phyloP scores from a whole-genome alignment of 2,888 invertebrate genomes.

The Pandemis corylana region DNA sequence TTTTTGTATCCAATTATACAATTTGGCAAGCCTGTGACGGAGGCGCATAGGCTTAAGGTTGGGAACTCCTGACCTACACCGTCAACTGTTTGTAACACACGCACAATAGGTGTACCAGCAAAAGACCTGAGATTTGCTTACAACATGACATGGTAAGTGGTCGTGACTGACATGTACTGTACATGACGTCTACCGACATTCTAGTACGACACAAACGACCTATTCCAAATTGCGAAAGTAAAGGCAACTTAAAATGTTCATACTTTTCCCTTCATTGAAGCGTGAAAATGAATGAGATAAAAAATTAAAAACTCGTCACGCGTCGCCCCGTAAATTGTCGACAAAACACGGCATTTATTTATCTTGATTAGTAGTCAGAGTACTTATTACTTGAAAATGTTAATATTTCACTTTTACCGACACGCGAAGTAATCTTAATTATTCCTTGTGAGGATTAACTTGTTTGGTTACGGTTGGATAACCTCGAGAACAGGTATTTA shows the following conservation, averaged over 20 bases:
- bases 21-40: no score
- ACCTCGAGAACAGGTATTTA: neutral
- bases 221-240: constrained; percentile 16
- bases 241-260: neutral
- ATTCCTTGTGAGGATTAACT: constrained; percentile 2
- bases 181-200: neutral
- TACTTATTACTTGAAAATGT: neutral
- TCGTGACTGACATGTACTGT: neutral
- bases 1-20: no score
- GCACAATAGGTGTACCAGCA: no score
- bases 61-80: no score
- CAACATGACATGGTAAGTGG: neutral
- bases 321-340: neutral
- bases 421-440: constrained; percentile 3
- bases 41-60: no score
- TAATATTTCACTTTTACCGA: neutral
- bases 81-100: no score
- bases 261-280: neutral
- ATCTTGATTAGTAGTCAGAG: neutral
- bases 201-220: neutral
- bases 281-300: neutral
- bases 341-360: neutral
- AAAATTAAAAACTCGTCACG: neutral
- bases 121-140: no score
- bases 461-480: neutral